Evolutionary conservation across 2,797 vertebrate species (phyloP).

Genomic region (Anas georgica): DNA sequence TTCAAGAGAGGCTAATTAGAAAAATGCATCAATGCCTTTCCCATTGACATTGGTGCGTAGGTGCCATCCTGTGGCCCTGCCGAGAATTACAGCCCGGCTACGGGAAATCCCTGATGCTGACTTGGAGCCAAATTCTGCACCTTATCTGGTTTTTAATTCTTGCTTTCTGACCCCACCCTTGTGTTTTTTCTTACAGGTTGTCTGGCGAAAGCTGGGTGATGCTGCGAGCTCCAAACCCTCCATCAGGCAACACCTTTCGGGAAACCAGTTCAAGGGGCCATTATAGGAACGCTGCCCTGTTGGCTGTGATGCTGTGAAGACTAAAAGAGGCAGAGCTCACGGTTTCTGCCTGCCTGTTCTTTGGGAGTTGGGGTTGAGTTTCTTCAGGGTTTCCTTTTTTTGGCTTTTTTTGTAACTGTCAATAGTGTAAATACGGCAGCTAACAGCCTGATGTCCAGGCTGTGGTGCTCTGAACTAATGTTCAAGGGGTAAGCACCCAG

Average conservation of each 20-base stretch:
- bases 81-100: not conserved
- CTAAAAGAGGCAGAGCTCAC: conserved; percentile 37
- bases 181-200: conserved; percentile 82
- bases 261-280: conserved; percentile 98
- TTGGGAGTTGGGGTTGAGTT: conserved; percentile 11
- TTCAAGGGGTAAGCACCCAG: conserved; percentile 61
- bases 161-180: not conserved
- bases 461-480: conserved; percentile 60
- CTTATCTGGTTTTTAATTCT: not conserved
- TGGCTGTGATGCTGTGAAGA: conserved; percentile 31
- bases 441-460: conserved; percentile 63
- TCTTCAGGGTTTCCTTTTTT: conserved; percentile 30
- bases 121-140: not conserved
- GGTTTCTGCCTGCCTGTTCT: conserved; percentile 36
- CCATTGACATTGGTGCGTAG: not conserved
- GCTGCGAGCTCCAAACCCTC: conserved; percentile 94
- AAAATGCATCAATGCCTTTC: not conserved
- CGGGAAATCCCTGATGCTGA: not conserved
- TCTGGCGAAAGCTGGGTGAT: conserved; percentile 96
- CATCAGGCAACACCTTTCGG: conserved; percentile 94
- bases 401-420: conserved; percentile 26
- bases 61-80: conserved; percentile 47
- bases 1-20: conserved; percentile 56
- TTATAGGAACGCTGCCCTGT: conserved; percentile 76
- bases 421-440: conserved; percentile 78